Percentiles rank a stretch among this genome's conserved stretches.
Conservation (phyloP, 2,797 vertebrate species). For the Anguilla pacifica region DNA sequence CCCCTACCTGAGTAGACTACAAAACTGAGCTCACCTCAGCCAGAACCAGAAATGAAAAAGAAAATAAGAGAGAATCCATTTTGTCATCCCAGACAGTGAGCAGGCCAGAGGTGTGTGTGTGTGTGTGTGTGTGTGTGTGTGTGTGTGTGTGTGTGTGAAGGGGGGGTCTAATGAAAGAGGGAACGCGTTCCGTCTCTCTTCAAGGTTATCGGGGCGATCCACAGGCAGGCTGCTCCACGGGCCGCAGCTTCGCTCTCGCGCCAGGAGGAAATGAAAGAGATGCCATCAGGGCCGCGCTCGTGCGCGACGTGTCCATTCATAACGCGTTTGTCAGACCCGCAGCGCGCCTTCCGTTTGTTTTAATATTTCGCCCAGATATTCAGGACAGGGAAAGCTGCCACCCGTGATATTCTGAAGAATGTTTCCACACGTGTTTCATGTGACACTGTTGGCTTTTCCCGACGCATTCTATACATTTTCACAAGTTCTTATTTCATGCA, state of each 20-base stretch:
- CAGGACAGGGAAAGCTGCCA: neutral
- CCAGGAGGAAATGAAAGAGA: conserved; percentile 56
- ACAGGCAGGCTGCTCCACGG: conserved; percentile 40
- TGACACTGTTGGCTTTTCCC: neutral
- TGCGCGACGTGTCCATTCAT: conserved; percentile 44
- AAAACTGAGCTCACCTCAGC: conserved; percentile 21
- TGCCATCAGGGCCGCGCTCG: conserved; percentile 45
- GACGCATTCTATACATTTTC: neutral
- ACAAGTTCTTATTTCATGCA: neutral
- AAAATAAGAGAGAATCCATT: conserved; percentile 38
- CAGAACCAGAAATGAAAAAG: conserved; percentile 7
- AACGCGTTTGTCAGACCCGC: conserved; percentile 39
- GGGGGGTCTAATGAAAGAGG: conserved; percentile 53
- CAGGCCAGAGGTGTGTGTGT: conserved; percentile 25
- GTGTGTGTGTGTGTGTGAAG: conserved; percentile 28
- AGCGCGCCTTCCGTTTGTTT: conserved; percentile 41
- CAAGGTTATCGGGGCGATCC: conserved; percentile 62
- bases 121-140: no score
- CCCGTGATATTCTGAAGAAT: neutral
- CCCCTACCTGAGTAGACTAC: conserved; percentile 7
- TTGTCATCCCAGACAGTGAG: conserved; percentile 37
- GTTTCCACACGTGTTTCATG: neutral
- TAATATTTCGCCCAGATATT: conserved; percentile 28
- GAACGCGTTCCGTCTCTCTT: conserved; percentile 48
- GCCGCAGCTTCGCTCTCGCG: conserved; percentile 47